A percentile compares a stretch with the other conserved stretches of the same genome.
Evolutionary conservation across 2,113 vertebrate species (phyloP).

Genomic region (Ophthalmolycus amberensis): DNA sequence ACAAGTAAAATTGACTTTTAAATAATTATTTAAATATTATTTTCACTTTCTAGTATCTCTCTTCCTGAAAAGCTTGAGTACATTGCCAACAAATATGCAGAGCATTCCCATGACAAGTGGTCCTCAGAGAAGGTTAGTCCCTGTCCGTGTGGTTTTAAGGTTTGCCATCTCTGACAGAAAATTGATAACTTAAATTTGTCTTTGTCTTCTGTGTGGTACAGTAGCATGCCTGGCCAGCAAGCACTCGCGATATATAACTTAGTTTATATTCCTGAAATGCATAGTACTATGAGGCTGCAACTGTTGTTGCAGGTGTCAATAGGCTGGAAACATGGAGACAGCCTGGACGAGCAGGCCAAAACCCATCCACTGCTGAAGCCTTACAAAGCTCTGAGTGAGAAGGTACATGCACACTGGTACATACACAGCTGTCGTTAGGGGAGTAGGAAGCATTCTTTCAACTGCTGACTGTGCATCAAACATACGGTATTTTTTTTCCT

Average conservation of each 20-base stretch:
- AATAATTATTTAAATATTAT: constrained; percentile 2
- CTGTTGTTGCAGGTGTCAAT: constrained; percentile 85
- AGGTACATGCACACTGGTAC: constrained; percentile 81
- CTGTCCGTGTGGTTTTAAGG: not conserved
- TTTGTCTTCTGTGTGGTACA: not conserved
- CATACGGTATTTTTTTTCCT: not conserved
- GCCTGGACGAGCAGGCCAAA: constrained; percentile 91
- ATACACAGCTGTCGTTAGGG: not conserved
- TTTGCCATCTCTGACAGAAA: too few relatives aligned
- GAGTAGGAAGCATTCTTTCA: not conserved
- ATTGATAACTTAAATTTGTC: too few relatives aligned
- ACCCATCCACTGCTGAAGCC: constrained; percentile 93
- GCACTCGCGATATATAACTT: not conserved
- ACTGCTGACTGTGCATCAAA: not conserved
- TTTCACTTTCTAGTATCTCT: constrained; percentile 87
- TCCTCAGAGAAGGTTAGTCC: constrained; percentile 93
- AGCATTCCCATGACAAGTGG: constrained; percentile 98
- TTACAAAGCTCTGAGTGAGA: constrained; percentile 93
- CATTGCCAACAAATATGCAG: constrained; percentile 95
- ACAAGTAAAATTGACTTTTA: not conserved
- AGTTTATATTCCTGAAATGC: not conserved
- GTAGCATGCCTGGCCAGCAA: not conserved
- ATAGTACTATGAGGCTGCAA: not conserved
- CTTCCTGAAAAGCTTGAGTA: constrained; percentile 97
- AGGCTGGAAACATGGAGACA: constrained; percentile 92